phyloP scores from a whole-genome alignment of 2,113 vertebrate genomes.

The Echinops telfairi region DNA sequence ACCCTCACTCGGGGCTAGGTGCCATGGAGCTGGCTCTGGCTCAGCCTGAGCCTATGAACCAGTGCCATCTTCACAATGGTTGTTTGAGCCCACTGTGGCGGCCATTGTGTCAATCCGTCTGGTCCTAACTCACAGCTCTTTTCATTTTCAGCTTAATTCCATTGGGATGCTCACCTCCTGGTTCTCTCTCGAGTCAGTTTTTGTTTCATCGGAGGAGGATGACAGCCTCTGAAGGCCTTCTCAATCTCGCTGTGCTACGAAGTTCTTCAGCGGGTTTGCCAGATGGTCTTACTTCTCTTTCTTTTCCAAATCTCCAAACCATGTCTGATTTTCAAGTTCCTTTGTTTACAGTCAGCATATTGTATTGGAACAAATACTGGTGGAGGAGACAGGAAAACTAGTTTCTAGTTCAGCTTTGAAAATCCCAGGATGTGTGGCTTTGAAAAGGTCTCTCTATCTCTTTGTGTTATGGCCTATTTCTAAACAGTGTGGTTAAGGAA shows the following conservation, averaged over 20 bases:
- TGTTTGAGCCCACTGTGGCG: no score
- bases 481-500: background rate
- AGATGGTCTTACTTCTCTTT: background rate
- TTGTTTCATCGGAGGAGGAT: background rate
- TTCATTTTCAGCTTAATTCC: background rate
- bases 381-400: background rate
- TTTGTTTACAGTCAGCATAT: background rate
- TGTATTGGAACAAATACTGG: background rate
- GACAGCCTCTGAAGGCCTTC: background rate
- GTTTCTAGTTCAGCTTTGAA: slow-evolving; percentile 28
- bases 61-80: no score
- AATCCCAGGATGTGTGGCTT: background rate
- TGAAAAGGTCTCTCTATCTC: background rate
- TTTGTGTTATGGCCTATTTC: background rate
- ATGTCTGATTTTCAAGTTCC: background rate
- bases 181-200: no score
- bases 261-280: background rate
- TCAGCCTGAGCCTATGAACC: no score
- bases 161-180: background rate
- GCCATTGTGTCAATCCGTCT: no score
- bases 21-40: no score
- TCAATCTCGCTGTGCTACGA: background rate
- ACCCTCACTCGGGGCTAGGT: background rate
- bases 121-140: background rate
- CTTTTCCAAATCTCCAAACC: background rate